phyloP scores from a whole-genome alignment of 2,888 invertebrate species.

The Rhaphigaster nebulosa region DNA sequence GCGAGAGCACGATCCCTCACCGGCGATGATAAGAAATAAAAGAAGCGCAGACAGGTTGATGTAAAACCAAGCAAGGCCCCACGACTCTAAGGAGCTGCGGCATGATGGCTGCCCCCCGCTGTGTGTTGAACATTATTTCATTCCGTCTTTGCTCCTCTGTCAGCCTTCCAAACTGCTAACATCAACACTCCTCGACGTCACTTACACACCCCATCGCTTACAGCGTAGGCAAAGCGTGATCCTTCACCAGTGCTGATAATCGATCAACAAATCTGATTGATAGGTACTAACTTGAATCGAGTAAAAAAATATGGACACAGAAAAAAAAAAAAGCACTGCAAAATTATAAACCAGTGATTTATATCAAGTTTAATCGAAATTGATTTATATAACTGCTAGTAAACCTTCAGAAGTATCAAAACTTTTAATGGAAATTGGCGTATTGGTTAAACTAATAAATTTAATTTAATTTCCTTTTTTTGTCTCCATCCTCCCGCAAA shows the following conservation, averaged over 20 bases:
- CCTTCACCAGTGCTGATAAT: not conserved
- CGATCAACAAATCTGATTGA: not conserved
- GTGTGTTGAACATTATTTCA: slow-evolving; percentile 14
- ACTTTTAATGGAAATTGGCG: too few species aligned
- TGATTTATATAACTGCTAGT: too few species aligned
- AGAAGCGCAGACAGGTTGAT: slow-evolving; percentile 33
- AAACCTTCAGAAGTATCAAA: too few species aligned
- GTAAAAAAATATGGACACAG: not conserved
- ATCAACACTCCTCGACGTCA: slow-evolving; percentile 36
- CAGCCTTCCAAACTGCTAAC: slow-evolving; percentile 28
- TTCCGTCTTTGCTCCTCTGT: slow-evolving; percentile 8
- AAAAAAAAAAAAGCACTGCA: too few species aligned
- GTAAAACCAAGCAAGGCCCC: not conserved
- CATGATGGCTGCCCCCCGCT: slow-evolving; percentile 33
- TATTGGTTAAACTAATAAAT: too few species aligned
- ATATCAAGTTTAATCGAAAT: too few species aligned
- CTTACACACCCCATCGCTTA: slow-evolving; percentile 15
- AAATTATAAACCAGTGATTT: too few species aligned
- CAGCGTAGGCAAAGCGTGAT: not conserved
- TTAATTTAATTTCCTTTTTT: too few species aligned
- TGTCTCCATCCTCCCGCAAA: too few species aligned
- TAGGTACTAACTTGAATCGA: not conserved
- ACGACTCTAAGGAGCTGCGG: not conserved
- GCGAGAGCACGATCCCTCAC: slow-evolving; percentile 21
- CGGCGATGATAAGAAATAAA: slow-evolving; percentile 22